Evolutionary conservation across 1,140 invertebrate species (phyloP), one percentile per base, ranked within the genome.

Genomic region (Megalonaias nervosa): DNA sequence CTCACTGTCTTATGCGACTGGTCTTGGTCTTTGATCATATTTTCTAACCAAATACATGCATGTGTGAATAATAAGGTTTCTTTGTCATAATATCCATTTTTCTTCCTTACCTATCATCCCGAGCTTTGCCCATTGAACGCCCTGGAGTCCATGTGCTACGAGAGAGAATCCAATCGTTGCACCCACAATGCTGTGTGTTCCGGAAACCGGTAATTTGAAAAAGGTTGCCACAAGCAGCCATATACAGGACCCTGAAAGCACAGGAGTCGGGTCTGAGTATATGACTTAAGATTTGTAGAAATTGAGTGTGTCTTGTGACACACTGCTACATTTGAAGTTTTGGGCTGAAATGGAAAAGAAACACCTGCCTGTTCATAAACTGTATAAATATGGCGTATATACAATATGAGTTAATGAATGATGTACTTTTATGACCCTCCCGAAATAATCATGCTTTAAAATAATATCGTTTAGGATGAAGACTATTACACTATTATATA

Each of bases 101-200:
- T 48, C 38, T 48, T 48, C 57, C 91, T 92, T 91, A 97, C 95
- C 94, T 84, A 97, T 97, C 85, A 94, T 94, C n/a, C 93, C 94
- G 61, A 98, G 91, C 58, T 94, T 96, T 5, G 90, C 90, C 96
- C 96, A 98, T 75, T 95, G 93, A 38, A 99, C 94, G 31, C 98
- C 97, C 65, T 94, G 88, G 12, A 94, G 93, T n/a, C 98, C 98
- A 82, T 95, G 93, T 55, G 96, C 95, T 14, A 99, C 96, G 66
- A 99, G 92, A 17, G 97, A 97, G 91, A 99, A 99, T n/a, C 98
- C 98, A 80, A 99, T 94, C 11, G 98, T 98, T 13, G 98, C 97
- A 31, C 98, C 98, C 48, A 99, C 98, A 85, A 99, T 99, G 75
- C 96, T 98, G 92, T 99, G 98, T 1, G 98, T 99, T 56, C 97